Evolutionary conservation across 2,797 vertebrate genomes (phyloP).

Genomic region (Decapterus maruadsi): DNA sequence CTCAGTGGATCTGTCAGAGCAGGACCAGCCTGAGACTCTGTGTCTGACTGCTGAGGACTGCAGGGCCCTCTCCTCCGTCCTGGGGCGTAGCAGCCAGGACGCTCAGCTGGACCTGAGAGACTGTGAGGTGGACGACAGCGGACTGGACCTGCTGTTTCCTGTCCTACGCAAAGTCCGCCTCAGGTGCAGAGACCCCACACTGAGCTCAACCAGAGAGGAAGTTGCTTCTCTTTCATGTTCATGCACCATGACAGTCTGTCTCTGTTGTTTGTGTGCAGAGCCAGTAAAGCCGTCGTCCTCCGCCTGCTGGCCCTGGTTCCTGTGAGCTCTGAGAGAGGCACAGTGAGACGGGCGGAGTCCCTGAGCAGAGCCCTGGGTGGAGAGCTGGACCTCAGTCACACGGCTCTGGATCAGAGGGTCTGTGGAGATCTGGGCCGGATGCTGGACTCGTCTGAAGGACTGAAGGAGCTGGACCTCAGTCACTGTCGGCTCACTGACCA

Average conservation of each 20-base stretch:
- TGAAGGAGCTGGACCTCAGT: slow-evolving; percentile 76
- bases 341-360: slow-evolving; percentile 27
- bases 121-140: slow-evolving; percentile 65
- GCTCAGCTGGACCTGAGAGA: slow-evolving; percentile 58
- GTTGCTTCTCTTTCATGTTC: background rate
- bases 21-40: slow-evolving; percentile 36
- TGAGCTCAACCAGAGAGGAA: background rate
- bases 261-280: slow-evolving; percentile 42
- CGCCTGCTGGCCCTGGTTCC: slow-evolving; percentile 58
- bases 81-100: slow-evolving; percentile 31
- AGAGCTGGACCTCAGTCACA: slow-evolving; percentile 76
- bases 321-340: slow-evolving; percentile 16
- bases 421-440: slow-evolving; percentile 62
- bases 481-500: slow-evolving; percentile 72
- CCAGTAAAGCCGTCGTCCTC: slow-evolving; percentile 57
- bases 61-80: slow-evolving; percentile 28
- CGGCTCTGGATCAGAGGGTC: slow-evolving; percentile 46
- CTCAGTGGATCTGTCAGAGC: slow-evolving; percentile 37
- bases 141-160: slow-evolving; percentile 61
- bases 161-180: slow-evolving; percentile 50
- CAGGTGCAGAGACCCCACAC: slow-evolving; percentile 13
- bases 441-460: slow-evolving; percentile 69
- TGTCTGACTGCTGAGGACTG: slow-evolving; percentile 47
- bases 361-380: slow-evolving; percentile 60
- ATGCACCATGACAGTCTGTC: background rate